Evolutionary conservation across 2,888 invertebrate genomes (phyloP).

Genomic region (Bombyx huttoni): DNA sequence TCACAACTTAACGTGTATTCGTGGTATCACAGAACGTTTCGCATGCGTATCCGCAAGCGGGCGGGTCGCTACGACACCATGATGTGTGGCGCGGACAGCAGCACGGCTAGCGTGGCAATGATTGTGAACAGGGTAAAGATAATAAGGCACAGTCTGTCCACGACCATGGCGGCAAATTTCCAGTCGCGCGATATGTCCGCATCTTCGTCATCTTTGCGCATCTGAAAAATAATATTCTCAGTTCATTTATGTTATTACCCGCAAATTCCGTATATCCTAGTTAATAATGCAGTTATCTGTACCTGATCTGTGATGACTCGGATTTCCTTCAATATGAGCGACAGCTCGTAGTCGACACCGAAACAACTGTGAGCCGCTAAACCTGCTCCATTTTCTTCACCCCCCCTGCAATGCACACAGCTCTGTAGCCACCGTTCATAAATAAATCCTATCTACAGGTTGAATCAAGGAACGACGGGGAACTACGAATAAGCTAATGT

Average conservation of each 20-base stretch:
- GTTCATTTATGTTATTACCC: not conserved
- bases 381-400: slow-evolving; percentile 79
- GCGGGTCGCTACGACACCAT: slow-evolving; percentile 87
- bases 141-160: slow-evolving; percentile 99
- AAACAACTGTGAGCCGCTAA: slow-evolving; percentile 89
- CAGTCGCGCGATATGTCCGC: slow-evolving; percentile 97
- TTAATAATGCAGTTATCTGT: too few relatives aligned
- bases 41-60: slow-evolving; percentile 64
- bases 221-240: slow-evolving; percentile 61
- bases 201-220: slow-evolving; percentile 95
- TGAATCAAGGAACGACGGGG: slow-evolving; percentile 59
- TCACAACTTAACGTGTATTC: slow-evolving; percentile 78
- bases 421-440: slow-evolving; percentile 60
- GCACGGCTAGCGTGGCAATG: slow-evolving; percentile 96
- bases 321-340: slow-evolving; percentile 94
- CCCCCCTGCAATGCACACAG: slow-evolving; percentile 54
- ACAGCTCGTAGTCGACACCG: slow-evolving; percentile 94
- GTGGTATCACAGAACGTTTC: slow-evolving; percentile 78
- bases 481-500: slow-evolving; percentile 57
- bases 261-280: too few relatives aligned
- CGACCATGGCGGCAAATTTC: slow-evolving; percentile 99
- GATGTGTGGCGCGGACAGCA: slow-evolving; percentile 96
- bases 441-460: slow-evolving; percentile 58
- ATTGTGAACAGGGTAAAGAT: slow-evolving; percentile 99
- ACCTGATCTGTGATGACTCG: slow-evolving; percentile 93